A percentile compares a stretch with the other conserved stretches of the same genome.
phyloP scores from a whole-genome alignment of 2,113 vertebrate species.

The Natator depressus region DNA sequence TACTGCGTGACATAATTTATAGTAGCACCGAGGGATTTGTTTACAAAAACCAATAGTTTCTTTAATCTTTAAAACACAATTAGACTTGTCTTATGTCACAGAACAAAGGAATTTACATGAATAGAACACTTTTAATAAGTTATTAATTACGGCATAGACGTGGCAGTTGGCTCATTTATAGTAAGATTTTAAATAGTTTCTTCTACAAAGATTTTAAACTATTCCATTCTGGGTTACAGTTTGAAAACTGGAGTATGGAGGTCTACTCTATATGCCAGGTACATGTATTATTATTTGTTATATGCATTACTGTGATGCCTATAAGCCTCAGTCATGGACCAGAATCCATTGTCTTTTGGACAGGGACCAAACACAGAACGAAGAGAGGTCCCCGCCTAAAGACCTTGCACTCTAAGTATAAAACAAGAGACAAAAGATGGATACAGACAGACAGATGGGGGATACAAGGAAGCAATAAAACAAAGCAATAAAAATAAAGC shows the following conservation, averaged over 20 bases:
- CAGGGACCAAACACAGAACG: neutral
- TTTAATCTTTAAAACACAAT: conserved; percentile 59
- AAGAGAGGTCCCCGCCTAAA: neutral
- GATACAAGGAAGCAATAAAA: neutral
- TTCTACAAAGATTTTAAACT: neutral
- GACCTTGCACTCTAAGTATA: neutral
- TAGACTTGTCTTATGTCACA: conserved; percentile 45
- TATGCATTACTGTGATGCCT: neutral
- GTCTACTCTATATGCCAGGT: neutral
- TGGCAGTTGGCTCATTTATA: conserved; percentile 44
- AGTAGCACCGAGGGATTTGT: conserved; percentile 32
- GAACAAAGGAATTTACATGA: conserved; percentile 36
- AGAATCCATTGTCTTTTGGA: neutral
- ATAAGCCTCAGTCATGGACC: neutral
- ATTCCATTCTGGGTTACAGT: neutral
- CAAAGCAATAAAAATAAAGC: too few relatives aligned
- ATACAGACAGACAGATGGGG: neutral
- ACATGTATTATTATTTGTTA: neutral
- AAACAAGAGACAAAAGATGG: neutral
- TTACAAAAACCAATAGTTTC: conserved; percentile 47
- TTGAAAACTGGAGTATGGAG: neutral
- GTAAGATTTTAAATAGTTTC: conserved; percentile 34
- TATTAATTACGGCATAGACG: conserved; percentile 29
- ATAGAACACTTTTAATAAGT: conserved; percentile 48
- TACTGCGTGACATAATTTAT: conserved; percentile 56